Percentiles rank a stretch among this genome's conserved stretches.
Evolutionary conservation across 2,888 invertebrate genomes (phyloP).

Genomic region (Scaptomyza flava): DNA sequence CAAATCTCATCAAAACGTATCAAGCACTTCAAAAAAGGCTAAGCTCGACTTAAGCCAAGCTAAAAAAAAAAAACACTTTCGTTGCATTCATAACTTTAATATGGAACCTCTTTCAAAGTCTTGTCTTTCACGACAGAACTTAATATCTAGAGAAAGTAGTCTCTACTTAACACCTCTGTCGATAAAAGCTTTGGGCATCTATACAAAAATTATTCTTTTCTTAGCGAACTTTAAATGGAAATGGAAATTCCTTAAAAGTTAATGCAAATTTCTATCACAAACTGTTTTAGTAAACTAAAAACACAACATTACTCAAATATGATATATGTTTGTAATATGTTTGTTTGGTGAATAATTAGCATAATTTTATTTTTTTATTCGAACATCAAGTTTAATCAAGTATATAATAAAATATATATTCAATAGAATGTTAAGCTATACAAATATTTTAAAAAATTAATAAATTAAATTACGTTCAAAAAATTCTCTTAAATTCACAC

Average conservation of each 20-base stretch:
- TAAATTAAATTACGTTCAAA: neutral
- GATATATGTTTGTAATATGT: too few species aligned
- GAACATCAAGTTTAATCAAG: too few species aligned
- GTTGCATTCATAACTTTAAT: neutral
- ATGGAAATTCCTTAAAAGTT: neutral
- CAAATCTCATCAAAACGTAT: slow-evolving; percentile 33
- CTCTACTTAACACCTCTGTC: slow-evolving; percentile 1
- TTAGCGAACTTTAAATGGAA: neutral
- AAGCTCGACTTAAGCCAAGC: slow-evolving; percentile 13
- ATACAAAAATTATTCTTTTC: neutral
- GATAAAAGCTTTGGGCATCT: neutral
- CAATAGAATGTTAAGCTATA: too few species aligned
- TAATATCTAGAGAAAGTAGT: slow-evolving; percentile 35
- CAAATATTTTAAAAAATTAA: neutral
- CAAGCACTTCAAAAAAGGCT: slow-evolving; percentile 12
- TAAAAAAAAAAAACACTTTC: slow-evolving; percentile 17
- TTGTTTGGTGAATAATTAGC: too few species aligned
- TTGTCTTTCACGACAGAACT: slow-evolving; percentile 5
- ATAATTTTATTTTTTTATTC: too few species aligned
- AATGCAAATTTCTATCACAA: neutral
- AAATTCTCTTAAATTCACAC: neutral
- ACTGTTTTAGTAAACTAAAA: neutral
- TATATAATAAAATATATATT: neutral
- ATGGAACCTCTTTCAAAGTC: neutral
- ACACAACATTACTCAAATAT: too few species aligned